Evolutionary conservation across 2,113 vertebrate genomes (phyloP).

Genomic region (Galemys pyrenaicus): DNA sequence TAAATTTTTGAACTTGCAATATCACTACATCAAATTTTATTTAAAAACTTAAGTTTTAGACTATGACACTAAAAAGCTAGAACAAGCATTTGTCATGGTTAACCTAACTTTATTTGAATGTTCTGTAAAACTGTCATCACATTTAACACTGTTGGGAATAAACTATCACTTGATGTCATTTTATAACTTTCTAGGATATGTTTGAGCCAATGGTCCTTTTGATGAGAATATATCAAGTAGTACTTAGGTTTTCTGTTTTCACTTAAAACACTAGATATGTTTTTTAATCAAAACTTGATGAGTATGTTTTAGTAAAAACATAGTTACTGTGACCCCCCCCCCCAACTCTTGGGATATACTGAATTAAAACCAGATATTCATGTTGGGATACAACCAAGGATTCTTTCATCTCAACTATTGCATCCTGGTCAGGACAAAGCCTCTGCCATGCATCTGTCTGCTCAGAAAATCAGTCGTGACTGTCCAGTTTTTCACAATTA

Average conservation of each 20-base stretch:
- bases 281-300: slow-evolving; percentile 4
- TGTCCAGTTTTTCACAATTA: background rate
- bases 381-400: background rate
- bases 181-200: slow-evolving; percentile 2
- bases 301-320: background rate
- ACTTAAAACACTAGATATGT: background rate
- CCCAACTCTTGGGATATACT: background rate
- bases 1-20: background rate
- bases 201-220: background rate
- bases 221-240: background rate
- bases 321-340: no score
- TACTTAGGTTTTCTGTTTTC: background rate
- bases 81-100: background rate
- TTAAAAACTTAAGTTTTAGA: background rate
- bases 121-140: background rate
- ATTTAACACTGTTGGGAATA: background rate
- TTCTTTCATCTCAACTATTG: background rate
- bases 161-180: background rate
- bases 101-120: background rate
- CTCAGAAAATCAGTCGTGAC: background rate
- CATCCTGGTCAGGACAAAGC: background rate
- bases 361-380: slow-evolving; percentile 37
- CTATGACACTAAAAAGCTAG: background rate
- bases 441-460: background rate
- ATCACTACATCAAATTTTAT: background rate